Evolutionary conservation across 2,888 invertebrate species (phyloP).

Genomic region (Phengaris arion): DNA sequence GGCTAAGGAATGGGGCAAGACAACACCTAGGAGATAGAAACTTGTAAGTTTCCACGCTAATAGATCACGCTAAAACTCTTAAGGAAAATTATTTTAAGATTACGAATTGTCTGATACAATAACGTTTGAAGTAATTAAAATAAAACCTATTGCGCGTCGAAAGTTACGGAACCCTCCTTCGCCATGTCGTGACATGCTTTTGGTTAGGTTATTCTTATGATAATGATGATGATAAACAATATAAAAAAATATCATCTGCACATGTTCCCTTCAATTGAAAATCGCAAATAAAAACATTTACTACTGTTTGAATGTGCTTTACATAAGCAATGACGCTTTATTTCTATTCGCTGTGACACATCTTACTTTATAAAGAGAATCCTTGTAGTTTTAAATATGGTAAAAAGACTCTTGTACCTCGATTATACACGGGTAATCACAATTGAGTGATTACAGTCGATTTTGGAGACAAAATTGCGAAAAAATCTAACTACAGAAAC

Average conservation of each 20-base stretch:
- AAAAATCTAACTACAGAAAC: no score
- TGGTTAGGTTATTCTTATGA: no score
- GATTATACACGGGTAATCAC: not conserved
- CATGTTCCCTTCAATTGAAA: not conserved
- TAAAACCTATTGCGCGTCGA: no score
- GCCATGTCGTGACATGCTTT: no score
- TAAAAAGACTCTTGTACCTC: not conserved
- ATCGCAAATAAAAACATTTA: not conserved
- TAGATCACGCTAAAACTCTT: no score
- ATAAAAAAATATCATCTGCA: not conserved
- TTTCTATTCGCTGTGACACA: not conserved
- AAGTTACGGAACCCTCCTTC: no score
- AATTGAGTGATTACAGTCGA: not conserved
- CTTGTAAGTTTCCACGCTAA: no score
- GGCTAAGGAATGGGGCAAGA: no score
- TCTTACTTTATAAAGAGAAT: not conserved
- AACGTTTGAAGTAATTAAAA: no score
- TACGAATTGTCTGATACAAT: not conserved
- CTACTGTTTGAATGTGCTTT: not conserved
- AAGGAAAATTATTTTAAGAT: no score
- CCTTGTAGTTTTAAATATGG: not conserved
- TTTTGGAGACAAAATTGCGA: not conserved
- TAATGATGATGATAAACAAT: not conserved
- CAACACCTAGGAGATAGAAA: no score
- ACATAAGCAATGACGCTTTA: not conserved